Conservation (phyloP, 2,113 vertebrate genomes). For the Microcebus murinus region DNA sequence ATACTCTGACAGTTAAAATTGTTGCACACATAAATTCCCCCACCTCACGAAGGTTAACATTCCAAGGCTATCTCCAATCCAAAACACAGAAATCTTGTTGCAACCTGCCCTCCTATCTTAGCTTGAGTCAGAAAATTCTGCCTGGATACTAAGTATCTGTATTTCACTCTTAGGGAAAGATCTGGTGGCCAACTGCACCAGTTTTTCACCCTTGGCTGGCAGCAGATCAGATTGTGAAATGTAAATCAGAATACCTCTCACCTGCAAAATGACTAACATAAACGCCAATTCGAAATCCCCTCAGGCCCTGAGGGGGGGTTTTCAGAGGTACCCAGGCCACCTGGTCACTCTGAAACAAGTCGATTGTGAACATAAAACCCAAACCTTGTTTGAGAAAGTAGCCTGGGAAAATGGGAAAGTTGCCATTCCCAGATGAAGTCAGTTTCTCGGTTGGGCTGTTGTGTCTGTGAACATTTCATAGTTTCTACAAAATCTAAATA, state of each 20-base stretch:
- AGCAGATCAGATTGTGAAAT: constrained; percentile 75
- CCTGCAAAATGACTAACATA: constrained; percentile 72
- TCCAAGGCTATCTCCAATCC: constrained; percentile 41
- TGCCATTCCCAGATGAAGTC: constrained; percentile 72
- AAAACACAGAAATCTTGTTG: constrained; percentile 36
- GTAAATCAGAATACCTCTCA: constrained; percentile 75
- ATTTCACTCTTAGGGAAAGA: constrained; percentile 67
- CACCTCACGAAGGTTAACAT: background rate
- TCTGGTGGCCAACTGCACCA: constrained; percentile 66
- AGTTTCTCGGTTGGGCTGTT: constrained; percentile 53
- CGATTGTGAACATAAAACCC: constrained; percentile 62
- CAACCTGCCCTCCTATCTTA: background rate
- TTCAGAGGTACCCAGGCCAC: constrained; percentile 44
- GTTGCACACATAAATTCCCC: background rate
- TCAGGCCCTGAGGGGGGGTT: constrained; percentile 64
- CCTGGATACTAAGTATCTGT: constrained; percentile 55
- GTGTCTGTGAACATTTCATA: constrained; percentile 54
- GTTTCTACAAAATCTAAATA: constrained; percentile 71
- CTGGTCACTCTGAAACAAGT: constrained; percentile 69
- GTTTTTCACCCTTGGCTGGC: constrained; percentile 73
- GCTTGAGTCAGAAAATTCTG: constrained; percentile 2
- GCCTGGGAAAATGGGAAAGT: constrained; percentile 63
- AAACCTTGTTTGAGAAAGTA: constrained; percentile 61
- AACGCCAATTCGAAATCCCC: constrained; percentile 36
- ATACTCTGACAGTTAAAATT: background rate